Base-by-base conservation (phyloP, 2,797 vertebrate species). In the Cercopithecus petaurista region DNA sequence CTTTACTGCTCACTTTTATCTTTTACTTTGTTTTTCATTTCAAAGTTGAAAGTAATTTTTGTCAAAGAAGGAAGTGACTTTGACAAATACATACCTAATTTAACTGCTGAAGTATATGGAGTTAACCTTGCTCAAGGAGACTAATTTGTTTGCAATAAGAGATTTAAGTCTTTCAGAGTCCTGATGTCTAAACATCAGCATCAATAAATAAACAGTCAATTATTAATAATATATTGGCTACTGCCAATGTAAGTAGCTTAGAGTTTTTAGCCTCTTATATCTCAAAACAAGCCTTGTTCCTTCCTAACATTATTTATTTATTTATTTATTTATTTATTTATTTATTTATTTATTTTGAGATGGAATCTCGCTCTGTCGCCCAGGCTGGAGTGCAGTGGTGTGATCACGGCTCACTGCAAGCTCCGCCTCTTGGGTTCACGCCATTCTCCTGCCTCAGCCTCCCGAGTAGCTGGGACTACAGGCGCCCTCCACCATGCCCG, bases 11-110 rank as follows among this genome's bases (percentile, higher is more conserved):
- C 24, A 72, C 3, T 26, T 75, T 81, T 81, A 43, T 3, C 57
- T 90, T 80, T 50, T 73, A 6, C 48, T 59, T 59, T 75, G 13
- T 7, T 86, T 93, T 86, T 26, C 11, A 59, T 92, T 81, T 24
- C 48, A 76, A 84, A 43, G 10, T 64, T 57, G 30, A 95, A 30
- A 64, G 4, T 39, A 82, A 86, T 30, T 26, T 9, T 41, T 76
- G 88, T 76, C 36, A 59, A 59, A 70, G 28, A 46, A 46, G 36
- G 36, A 70, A 11, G 21, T 80, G 10, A 12, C 28, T 79, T 41
- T 70, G 67, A 90, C 14, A 36, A 87, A 94, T 39, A 84, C 82
- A 64, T 11, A 91, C 5, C 6, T 41, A 30, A 28, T 90, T 90
- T 90, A 94, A 72, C 33, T 70, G 12, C 7, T 76, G 5, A 70